phyloP scores from a whole-genome alignment of 30 jellyfish, hydroid and myxozoan genomes.

The Aurelia sp. region DNA sequence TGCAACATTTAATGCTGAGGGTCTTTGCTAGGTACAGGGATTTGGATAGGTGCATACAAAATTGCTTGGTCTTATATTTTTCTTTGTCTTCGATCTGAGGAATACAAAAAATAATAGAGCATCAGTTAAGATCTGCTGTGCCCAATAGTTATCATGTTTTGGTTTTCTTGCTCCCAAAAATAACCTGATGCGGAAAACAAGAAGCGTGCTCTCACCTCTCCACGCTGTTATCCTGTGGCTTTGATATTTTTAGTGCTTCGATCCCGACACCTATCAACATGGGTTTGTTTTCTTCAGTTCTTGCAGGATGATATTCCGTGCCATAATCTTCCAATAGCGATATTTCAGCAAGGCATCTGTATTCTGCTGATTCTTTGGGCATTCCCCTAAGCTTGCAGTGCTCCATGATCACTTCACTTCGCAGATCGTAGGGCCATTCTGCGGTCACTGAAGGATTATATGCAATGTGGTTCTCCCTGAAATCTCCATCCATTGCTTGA shows the following conservation, averaged over 20 bases:
- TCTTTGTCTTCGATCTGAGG: too few relatives aligned
- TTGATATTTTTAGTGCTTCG: constrained; percentile 81
- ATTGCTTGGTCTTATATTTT: too few relatives aligned
- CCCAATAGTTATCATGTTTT: too few relatives aligned
- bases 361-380: constrained; percentile 88
- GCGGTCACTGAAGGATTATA: constrained; percentile 86
- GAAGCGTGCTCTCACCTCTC: constrained; percentile 82
- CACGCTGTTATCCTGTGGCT: constrained; percentile 68
- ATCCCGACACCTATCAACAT: constrained; percentile 88
- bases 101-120: too few relatives aligned
- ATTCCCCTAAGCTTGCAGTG: constrained; percentile 88
- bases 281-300: constrained; percentile 83
- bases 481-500: constrained; percentile 91
- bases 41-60: too few relatives aligned
- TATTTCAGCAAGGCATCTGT: constrained; percentile 66
- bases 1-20: too few relatives aligned
- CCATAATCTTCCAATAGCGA: constrained; percentile 89
- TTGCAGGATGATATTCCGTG: constrained; percentile 80
- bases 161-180: constrained; percentile 10
- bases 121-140: too few relatives aligned
- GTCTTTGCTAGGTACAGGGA: too few relatives aligned
- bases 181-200: constrained; percentile 2
- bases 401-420: constrained; percentile 82
- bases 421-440: constrained; percentile 88
- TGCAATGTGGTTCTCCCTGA: constrained; percentile 94